phyloP scores from a whole-genome alignment of 2,113 vertebrate genomes.

The Menidia beryllina region DNA sequence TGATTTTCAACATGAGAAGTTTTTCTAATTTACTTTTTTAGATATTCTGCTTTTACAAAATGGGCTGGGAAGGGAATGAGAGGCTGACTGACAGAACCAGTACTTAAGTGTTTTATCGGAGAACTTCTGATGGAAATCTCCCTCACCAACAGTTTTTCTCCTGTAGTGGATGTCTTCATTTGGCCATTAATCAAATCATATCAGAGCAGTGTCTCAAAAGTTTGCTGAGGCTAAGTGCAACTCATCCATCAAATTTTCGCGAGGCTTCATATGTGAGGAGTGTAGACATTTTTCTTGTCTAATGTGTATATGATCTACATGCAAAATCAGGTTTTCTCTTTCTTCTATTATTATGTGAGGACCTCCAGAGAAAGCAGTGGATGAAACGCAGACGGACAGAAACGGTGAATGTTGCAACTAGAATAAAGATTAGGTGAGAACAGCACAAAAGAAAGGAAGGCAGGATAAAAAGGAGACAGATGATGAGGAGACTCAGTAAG shows the following conservation, averaged over 20 bases:
- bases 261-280: constrained; percentile 70
- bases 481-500: constrained; percentile 59
- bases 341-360: constrained; percentile 73
- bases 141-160: constrained; percentile 38
- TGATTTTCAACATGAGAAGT: constrained; percentile 18
- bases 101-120: constrained; percentile 56
- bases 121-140: constrained; percentile 49
- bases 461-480: constrained; percentile 47
- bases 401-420: constrained; percentile 10
- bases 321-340: constrained; percentile 71
- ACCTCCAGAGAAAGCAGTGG: constrained; percentile 48
- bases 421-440: constrained; percentile 10
- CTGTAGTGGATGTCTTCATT: constrained; percentile 51
- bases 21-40: constrained; percentile 12
- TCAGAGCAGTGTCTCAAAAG: constrained; percentile 78
- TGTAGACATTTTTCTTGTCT: constrained; percentile 80
- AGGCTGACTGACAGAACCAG: constrained; percentile 52
- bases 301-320: constrained; percentile 74
- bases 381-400: constrained; percentile 24
- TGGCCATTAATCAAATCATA: constrained; percentile 82
- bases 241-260: constrained; percentile 78
- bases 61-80: not conserved
- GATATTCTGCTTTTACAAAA: not conserved
- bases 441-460: constrained; percentile 21
- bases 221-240: constrained; percentile 81